A percentile compares a stretch with the other conserved stretches of the same genome.
phyloP scores from a whole-genome alignment of 2,888 invertebrate genomes.

The Cataglyphis cursor region DNA sequence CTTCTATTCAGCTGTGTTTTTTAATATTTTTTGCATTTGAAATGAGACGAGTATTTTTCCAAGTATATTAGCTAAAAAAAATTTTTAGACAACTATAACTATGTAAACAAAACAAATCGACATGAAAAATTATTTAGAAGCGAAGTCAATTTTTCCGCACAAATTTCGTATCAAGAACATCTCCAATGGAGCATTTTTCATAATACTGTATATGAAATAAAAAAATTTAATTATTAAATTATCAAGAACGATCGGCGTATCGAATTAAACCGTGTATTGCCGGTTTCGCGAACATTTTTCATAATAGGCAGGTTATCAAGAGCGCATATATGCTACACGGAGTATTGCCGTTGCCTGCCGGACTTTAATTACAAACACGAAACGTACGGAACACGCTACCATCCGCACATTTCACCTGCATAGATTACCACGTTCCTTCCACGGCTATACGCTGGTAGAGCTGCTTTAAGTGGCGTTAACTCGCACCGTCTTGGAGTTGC shows the following conservation, averaged over 20 bases:
- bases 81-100: not conserved
- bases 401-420: conserved; percentile 58
- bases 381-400: conserved; percentile 74
- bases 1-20: not conserved
- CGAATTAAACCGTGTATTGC: conserved; percentile 3
- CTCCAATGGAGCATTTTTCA: not conserved
- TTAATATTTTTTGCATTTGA: not conserved
- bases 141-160: not conserved
- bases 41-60: not conserved
- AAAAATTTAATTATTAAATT: not conserved
- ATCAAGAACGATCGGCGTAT: not conserved
- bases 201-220: not conserved
- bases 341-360: conserved; percentile 58
- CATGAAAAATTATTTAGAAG: not conserved
- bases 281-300: conserved; percentile 64
- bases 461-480: conserved; percentile 67
- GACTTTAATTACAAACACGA: conserved; percentile 79
- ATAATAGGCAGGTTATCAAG: conserved; percentile 65
- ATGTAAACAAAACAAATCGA: not conserved
- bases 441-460: conserved; percentile 24
- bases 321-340: not conserved
- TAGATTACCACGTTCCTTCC: conserved; percentile 50
- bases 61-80: not conserved
- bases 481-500: conserved; percentile 51
- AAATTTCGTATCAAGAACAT: not conserved